These are phyloP conservation scores for Cotesia glomerata DNA, from an alignment of 1,140 invertebrate genomes.

Conservation along the genomic window DNA sequence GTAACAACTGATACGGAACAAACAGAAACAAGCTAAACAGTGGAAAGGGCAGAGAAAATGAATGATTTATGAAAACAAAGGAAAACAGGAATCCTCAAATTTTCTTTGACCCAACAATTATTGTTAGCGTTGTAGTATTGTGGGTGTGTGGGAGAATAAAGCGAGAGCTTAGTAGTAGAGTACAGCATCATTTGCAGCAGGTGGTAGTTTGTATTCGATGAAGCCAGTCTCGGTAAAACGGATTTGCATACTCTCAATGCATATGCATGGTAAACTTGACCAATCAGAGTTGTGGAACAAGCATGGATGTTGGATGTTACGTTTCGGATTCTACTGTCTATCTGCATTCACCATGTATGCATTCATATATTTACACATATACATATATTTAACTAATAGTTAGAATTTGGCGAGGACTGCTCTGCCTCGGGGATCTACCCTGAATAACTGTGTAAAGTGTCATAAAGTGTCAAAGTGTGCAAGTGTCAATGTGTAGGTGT, in stretches of 20 bases:
- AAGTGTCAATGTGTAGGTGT: no score
- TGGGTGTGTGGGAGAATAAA: background rate
- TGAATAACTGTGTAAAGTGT: background rate
- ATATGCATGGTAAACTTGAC: slow-evolving; percentile 37
- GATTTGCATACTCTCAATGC: slow-evolving; percentile 37
- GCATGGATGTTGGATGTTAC: slow-evolving; percentile 6
- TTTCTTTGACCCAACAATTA: slow-evolving; percentile 25
- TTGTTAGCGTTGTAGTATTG: background rate
- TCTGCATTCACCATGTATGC: background rate
- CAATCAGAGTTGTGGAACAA: slow-evolving; percentile 32
- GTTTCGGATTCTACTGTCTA: background rate
- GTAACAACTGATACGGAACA: no score
- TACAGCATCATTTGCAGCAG: slow-evolving; percentile 14
- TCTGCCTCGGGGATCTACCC: no score
- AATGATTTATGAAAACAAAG: slow-evolving; percentile 6
- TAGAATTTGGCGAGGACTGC: no score
- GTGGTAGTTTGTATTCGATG: slow-evolving; percentile 28
- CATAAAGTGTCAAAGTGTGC: background rate
- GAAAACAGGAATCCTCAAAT: slow-evolving; percentile 15
- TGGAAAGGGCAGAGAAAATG: background rate
- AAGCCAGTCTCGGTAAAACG: slow-evolving; percentile 11
- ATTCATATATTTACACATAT: background rate
- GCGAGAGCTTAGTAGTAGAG: slow-evolving; percentile 3
- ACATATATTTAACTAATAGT: background rate
- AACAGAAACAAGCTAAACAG: background rate